Base-by-base conservation (phyloP, 2,888 invertebrate species). In the Troides aeacus region DNA sequence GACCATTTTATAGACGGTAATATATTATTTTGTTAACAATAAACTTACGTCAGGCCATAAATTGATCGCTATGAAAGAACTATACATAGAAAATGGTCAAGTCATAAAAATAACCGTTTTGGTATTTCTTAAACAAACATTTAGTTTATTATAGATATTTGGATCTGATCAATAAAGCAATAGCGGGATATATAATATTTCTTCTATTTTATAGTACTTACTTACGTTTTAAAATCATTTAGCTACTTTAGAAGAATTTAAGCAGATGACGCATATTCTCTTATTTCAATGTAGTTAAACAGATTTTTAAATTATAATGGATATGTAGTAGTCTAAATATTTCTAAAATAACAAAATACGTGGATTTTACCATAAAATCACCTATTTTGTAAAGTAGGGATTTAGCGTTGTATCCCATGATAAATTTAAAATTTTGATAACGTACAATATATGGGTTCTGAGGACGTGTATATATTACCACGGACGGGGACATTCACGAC, bases 1-100 rank as follows among this genome's bases (percentile, higher is more conserved):
- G 80, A 78, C 75, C 83, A 82, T 84, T 86, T 86, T 85, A 83
- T 85, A 81, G 79, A 78, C 76, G 74, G 76, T 75, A 73, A 77
- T 81, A 74, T 84, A 84, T 84, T 83, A 75, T 85, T 83, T 84
- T 83, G 77, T 80, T 82, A 81, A 74, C 71, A 76, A 76, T 74
- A 65, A 69, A 68, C 72, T 67, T 50, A 69, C 57, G 56, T 57
- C 36, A 56, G 42, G 57, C 56, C 57, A 64, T 56, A 69, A 64
- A 57, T 64, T 50, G 53, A 64, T 60, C 36, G 63, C 58, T 46
- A 53, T 64, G 46, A 46, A 36, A 62, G 42, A 67, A 10, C 30
- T 67, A 53, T 56, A 67, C 61, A 50, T 17, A 50, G 50, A 50
- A 30, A 50, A 50, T 17, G 50, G 50, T 50, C 39, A 39, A 50